Evolutionary conservation across 2,797 vertebrate genomes (phyloP).

Genomic region (Muscicapa striata): DNA sequence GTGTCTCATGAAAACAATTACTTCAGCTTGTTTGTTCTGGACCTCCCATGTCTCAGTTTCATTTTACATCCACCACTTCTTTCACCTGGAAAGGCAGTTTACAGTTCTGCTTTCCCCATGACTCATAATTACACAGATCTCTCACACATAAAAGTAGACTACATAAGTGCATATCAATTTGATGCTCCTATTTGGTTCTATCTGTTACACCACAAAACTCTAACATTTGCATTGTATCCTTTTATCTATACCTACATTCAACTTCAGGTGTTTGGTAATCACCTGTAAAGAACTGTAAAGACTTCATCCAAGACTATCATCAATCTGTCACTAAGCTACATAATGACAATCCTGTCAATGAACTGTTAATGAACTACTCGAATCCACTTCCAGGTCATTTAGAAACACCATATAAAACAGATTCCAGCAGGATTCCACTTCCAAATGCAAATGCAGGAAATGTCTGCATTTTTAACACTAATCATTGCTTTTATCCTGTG

Average conservation of each 20-base stretch:
- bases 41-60: background rate
- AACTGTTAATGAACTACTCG: background rate
- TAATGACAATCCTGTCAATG: background rate
- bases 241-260: background rate
- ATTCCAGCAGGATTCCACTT: background rate
- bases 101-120: background rate
- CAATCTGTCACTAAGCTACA: background rate
- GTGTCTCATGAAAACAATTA: background rate
- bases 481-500: background rate
- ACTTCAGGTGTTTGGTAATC: background rate
- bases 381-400: background rate
- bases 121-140: background rate
- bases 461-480: background rate
- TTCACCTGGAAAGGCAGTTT: background rate
- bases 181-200: background rate
- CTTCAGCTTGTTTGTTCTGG: background rate
- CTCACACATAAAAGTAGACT: background rate
- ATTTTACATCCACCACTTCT: background rate
- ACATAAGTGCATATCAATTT: background rate
- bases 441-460: background rate
- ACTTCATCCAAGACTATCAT: background rate
- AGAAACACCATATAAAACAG: background rate
- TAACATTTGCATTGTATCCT: background rate
- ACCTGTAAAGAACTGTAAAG: background rate
- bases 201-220: rapidly evolving